Evolutionary conservation across 2,797 vertebrate species (phyloP).

Genomic region (Mus spretus): DNA sequence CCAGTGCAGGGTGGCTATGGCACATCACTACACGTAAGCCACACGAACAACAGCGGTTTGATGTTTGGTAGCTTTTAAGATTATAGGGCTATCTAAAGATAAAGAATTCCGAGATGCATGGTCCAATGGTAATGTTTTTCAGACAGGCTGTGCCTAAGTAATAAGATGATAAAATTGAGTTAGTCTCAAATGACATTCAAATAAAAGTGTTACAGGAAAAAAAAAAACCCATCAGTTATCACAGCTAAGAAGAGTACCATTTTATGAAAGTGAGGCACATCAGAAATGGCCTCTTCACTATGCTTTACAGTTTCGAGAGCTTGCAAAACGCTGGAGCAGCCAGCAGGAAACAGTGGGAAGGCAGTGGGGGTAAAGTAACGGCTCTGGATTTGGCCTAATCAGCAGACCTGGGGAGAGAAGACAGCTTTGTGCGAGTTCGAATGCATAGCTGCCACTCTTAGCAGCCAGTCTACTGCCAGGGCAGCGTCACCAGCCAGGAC

Average conservation of each 20-base stretch:
- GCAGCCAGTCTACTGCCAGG: background rate
- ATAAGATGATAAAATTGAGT: constrained; percentile 30
- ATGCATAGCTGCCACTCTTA: background rate
- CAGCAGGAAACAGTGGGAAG: background rate
- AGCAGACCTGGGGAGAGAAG: background rate
- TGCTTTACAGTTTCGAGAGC: background rate
- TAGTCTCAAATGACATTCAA: background rate
- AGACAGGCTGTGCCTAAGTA: background rate
- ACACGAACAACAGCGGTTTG: background rate
- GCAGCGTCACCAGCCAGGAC: background rate
- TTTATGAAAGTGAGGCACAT: background rate
- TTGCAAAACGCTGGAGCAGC: background rate
- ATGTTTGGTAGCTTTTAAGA: background rate
- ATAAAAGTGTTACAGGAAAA: background rate
- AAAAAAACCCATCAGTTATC: background rate
- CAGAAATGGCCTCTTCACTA: background rate
- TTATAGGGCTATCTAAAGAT: background rate
- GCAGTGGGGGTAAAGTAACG: background rate
- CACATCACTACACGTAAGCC: background rate
- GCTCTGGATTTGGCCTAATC: background rate
- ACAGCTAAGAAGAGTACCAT: background rate
- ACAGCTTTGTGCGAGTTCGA: no score
- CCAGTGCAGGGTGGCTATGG: background rate
- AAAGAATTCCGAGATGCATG: background rate
- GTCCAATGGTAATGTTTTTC: background rate